These are phyloP conservation scores for Ifrita kowaldi DNA, from an alignment of 2,113 vertebrate genomes.

Conservation along the genomic window DNA sequence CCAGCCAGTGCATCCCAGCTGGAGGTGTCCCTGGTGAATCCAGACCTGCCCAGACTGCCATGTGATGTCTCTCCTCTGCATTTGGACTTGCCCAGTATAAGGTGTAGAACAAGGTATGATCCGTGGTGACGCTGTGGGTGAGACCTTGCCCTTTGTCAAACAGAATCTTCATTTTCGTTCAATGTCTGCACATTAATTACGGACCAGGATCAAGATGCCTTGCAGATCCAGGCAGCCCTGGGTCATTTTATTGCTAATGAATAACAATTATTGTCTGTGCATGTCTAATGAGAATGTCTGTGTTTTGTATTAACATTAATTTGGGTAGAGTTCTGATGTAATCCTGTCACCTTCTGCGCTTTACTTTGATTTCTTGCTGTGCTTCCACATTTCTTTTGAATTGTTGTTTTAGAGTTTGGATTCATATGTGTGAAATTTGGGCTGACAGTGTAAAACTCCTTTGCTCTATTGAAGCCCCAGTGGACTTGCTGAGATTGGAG, in stretches of 20 bases:
- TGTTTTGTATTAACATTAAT: background rate
- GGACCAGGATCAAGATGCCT: background rate
- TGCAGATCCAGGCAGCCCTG: background rate
- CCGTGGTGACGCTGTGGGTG: no score
- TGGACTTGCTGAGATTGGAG: background rate
- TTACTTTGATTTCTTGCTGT: background rate
- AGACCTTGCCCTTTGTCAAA: background rate
- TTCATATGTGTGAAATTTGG: background rate
- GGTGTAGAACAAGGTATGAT: constrained; percentile 64
- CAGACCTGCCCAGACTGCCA: background rate
- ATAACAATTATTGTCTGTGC: background rate
- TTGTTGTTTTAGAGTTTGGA: background rate
- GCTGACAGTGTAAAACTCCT: background rate
- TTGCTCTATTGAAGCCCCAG: background rate
- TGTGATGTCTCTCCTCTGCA: constrained; percentile 44
- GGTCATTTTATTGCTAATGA: background rate
- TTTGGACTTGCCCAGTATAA: background rate
- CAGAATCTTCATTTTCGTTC: background rate
- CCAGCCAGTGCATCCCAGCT: background rate
- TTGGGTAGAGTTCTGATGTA: background rate
- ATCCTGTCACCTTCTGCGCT: background rate
- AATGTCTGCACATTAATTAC: background rate
- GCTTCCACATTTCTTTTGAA: background rate
- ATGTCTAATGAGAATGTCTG: background rate
- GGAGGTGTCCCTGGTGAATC: constrained; percentile 35